Base-by-base conservation (phyloP, 2,113 vertebrate genomes). In the Perca flavescens region DNA sequence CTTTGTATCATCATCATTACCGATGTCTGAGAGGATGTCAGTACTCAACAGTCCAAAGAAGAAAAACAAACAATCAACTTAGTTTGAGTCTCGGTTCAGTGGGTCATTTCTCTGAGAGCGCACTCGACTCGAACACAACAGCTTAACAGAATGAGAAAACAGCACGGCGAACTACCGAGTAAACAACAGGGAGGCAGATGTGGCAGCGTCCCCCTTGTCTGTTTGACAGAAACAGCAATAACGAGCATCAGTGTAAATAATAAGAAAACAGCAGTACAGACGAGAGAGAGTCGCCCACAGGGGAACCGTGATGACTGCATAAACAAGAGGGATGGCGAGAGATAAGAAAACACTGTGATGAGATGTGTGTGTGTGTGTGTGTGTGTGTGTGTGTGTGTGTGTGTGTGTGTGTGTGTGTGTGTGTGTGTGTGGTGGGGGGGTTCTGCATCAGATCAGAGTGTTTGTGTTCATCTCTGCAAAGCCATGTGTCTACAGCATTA, bases 171-270 rank as follows among this genome's bases (percentile, higher is more conserved):
- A 82, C 65, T n/a, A 64, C 57, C 0, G 2, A 66, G 58, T 76
- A 56, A 68, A 80, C 81, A 82, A 58, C 46, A 50, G 49, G 25
- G 71, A 46, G 34, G 72, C 83, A 80, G 67, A 83, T 81, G 88
- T 79, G 60, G 70, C 74, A 43, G 43, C 16, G 9, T 76, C 65
- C 50, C 25, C 8, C 46, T 63, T 52, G 36, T 77, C 56, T 52
- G 34, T 82, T 49, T 82, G 74, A 79, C 58, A 60, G 62, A 57
- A 80, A 80, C 50, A 49, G 22, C 61, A 84, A 78, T 85, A 80
- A 86, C 34, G 50, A 77, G 69, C 76, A 36, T 78, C 74, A 62
- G 73, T 65, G 74, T 84, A 77, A 87, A 84, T 79, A 84, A 74
- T 61, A 67, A 54, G 14, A 77, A 68, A 82, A 77, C 72, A 65